Percentiles rank a stretch among this genome's conserved stretches.
Conservation (phyloP, 2,797 vertebrate genomes). For the Chloroceryle inda region DNA sequence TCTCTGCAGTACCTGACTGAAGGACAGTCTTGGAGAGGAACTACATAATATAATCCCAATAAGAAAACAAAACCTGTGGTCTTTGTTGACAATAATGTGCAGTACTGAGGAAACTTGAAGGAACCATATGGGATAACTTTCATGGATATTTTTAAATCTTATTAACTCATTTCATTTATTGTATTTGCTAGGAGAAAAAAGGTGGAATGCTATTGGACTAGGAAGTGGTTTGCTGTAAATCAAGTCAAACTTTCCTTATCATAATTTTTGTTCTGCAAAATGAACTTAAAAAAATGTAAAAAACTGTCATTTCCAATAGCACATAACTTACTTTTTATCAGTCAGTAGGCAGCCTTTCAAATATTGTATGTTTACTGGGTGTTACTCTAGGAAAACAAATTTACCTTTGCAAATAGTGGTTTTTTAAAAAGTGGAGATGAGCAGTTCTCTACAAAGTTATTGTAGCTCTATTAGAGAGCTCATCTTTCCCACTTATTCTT, state of each 20-base stretch:
- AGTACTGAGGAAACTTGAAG: not conserved
- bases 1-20: not conserved
- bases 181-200: not conserved
- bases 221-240: not conserved
- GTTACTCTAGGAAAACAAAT: not conserved
- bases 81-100: not conserved
- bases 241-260: not conserved
- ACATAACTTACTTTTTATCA: not conserved
- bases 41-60: not conserved
- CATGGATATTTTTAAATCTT: not conserved
- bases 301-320: not conserved
- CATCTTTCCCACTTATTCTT: not conserved
- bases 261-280: not conserved
- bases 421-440: not conserved
- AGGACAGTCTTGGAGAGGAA: not conserved
- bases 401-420: not conserved
- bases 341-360: not conserved
- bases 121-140: not conserved
- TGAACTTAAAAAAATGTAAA: not conserved
- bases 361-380: not conserved
- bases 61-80: not conserved
- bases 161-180: not conserved
- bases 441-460: not conserved
- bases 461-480: not conserved
- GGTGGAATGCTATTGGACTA: not conserved